Evolutionary conservation across 1,140 invertebrate species (phyloP).

Genomic region (Antheraea pernyi): DNA sequence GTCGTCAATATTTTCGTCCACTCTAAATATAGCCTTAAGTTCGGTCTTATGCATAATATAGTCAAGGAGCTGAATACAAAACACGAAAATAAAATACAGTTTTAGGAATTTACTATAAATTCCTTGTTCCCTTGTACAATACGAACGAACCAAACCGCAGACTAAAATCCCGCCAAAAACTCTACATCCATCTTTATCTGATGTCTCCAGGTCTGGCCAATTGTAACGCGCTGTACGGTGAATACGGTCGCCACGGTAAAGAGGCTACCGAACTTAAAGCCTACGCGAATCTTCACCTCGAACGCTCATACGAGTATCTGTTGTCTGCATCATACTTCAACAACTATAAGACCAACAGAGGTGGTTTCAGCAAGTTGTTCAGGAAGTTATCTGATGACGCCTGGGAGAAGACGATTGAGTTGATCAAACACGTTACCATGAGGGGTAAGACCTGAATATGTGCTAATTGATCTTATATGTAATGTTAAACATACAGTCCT

Average conservation of each 20-base stretch:
- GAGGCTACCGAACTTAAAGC: slow-evolving; percentile 78
- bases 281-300: slow-evolving; percentile 84
- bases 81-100: too few species aligned
- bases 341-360: slow-evolving; percentile 87
- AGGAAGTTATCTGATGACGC: slow-evolving; percentile 85
- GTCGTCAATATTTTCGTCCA: too few species aligned
- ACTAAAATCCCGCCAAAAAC: too few species aligned
- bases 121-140: too few species aligned
- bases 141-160: too few species aligned
- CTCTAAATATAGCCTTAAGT: too few species aligned
- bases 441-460: slow-evolving; percentile 79
- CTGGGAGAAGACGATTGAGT: slow-evolving; percentile 86
- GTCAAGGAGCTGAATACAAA: too few species aligned
- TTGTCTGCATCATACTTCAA: slow-evolving; percentile 88
- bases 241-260: slow-evolving; percentile 73
- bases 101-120: too few species aligned
- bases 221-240: slow-evolving; percentile 86
- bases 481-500: too few species aligned
- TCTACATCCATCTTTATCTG: not conserved
- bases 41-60: too few species aligned
- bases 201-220: slow-evolving; percentile 53
- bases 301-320: slow-evolving; percentile 86
- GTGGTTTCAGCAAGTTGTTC: slow-evolving; percentile 88
- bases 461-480: too few species aligned
- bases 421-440: slow-evolving; percentile 87